These are phyloP conservation scores for Hylaeus anthracinus DNA, from an alignment of 1,140 invertebrate species.

Conservation along the genomic window DNA sequence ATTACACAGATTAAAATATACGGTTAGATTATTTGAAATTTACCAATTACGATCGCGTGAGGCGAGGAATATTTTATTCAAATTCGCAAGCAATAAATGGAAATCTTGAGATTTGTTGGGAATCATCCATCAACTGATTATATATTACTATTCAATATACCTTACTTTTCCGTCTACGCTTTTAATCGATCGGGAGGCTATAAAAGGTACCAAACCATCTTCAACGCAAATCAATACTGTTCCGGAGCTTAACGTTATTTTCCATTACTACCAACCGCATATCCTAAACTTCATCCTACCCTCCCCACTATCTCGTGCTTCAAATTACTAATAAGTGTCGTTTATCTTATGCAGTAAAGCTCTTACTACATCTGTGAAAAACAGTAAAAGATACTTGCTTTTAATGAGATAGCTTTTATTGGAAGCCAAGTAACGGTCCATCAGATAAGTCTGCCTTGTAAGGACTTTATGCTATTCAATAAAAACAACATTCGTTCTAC, in stretches of 20 bases:
- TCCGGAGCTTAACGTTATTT: neutral
- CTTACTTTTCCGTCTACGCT: neutral
- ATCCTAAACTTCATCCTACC: neutral
- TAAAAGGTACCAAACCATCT: neutral
- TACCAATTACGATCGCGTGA: neutral
- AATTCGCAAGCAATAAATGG: neutral
- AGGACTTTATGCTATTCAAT: too few relatives aligned
- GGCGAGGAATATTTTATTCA: neutral
- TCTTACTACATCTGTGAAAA: too few relatives aligned
- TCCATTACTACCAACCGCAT: neutral
- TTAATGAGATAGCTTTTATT: too few relatives aligned
- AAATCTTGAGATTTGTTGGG: neutral
- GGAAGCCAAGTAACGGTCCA: too few relatives aligned
- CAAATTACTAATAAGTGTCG: too few relatives aligned
- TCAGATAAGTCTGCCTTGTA: too few relatives aligned
- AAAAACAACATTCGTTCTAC: too few relatives aligned
- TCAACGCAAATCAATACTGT: neutral
- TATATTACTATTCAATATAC: constrained; percentile 1
- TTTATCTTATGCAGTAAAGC: too few relatives aligned
- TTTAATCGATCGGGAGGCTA: neutral
- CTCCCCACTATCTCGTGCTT: too few relatives aligned
- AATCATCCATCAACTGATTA: too few relatives aligned
- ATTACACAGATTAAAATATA: too few relatives aligned
- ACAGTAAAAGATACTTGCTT: too few relatives aligned
- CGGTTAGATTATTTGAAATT: neutral